A percentile compares a stretch with the other conserved stretches of the same genome.
phyloP scores from a whole-genome alignment of 2,797 vertebrate species.

The Epinephelus malabaricus region DNA sequence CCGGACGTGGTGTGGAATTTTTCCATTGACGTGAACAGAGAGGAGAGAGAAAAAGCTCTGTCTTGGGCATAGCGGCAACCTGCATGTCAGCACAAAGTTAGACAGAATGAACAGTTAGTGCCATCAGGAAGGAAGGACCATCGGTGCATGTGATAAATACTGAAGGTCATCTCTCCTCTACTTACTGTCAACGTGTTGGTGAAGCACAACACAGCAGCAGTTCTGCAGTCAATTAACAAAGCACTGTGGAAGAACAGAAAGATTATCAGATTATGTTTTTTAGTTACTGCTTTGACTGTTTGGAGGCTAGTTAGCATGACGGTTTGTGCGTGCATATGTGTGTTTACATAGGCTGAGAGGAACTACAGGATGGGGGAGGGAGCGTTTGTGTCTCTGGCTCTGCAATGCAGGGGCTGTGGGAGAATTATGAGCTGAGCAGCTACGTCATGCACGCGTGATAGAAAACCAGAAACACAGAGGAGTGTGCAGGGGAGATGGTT shows the following conservation, averaged over 20 bases:
- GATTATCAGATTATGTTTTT: neutral
- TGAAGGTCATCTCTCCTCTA: constrained; percentile 46
- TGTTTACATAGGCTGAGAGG: constrained; percentile 62
- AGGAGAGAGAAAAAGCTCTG: constrained; percentile 35
- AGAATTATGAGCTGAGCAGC: constrained; percentile 78
- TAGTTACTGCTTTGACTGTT: neutral
- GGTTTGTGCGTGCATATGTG: constrained; percentile 11
- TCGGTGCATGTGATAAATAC: constrained; percentile 25
- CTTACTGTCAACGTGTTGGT: constrained; percentile 23
- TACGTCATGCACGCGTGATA: constrained; percentile 71
- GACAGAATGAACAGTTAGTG: constrained; percentile 32
- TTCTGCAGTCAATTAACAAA: neutral
- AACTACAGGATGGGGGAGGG: constrained; percentile 65
- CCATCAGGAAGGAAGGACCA: constrained; percentile 36
- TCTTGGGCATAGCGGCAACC: constrained; percentile 23
- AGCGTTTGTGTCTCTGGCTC: constrained; percentile 72
- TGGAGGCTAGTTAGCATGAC: constrained; percentile 10
- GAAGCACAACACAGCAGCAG: neutral
- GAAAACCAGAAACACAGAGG: constrained; percentile 42
- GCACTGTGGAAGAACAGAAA: neutral
- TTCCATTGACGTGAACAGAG: constrained; percentile 46
- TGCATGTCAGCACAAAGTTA: constrained; percentile 36
- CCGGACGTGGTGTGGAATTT: constrained; percentile 55
- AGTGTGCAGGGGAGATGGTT: constrained; percentile 10
- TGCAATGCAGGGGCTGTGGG: constrained; percentile 85